Percentiles rank a stretch among this genome's conserved stretches.
phyloP scores from a whole-genome alignment of 2,888 invertebrate genomes.

The Cephus sareptanus region DNA sequence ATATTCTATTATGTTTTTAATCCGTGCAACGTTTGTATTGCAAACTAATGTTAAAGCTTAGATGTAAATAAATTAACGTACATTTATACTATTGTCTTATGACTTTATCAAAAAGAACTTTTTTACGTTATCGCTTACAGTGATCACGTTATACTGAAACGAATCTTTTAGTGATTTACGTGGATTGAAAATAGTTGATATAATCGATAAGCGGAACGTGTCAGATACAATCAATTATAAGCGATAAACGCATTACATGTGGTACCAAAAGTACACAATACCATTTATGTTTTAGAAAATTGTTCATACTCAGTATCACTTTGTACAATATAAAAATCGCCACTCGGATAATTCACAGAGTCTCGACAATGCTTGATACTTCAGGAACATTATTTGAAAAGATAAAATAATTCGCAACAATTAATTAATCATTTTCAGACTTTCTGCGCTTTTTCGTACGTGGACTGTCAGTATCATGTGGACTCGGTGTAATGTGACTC shows the following conservation, averaged over 20 bases:
- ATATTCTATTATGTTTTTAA: neutral
- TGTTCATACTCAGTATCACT: neutral
- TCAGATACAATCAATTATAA: neutral
- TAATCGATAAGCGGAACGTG: neutral
- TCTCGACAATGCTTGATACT: neutral
- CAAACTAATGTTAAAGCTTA: neutral
- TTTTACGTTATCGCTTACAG: neutral
- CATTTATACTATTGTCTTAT: neutral
- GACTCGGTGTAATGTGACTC: constrained; percentile 58
- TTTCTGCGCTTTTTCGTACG: constrained; percentile 60
- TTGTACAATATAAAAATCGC: neutral
- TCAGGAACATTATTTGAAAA: neutral
- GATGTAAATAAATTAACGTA: neutral
- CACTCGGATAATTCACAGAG: neutral
- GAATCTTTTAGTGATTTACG: neutral
- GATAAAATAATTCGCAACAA: neutral
- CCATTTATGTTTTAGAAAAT: neutral
- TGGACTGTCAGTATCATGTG: constrained; percentile 57
- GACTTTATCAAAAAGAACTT: neutral
- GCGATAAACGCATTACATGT: neutral
- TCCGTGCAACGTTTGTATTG: neutral
- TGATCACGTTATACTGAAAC: neutral
- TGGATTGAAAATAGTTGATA: neutral
- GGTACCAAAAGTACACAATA: neutral
- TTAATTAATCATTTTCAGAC: constrained; percentile 56